Evolutionary conservation across 2,797 vertebrate genomes (phyloP).

Genomic region (Ptychobarbus kaznakovi): DNA sequence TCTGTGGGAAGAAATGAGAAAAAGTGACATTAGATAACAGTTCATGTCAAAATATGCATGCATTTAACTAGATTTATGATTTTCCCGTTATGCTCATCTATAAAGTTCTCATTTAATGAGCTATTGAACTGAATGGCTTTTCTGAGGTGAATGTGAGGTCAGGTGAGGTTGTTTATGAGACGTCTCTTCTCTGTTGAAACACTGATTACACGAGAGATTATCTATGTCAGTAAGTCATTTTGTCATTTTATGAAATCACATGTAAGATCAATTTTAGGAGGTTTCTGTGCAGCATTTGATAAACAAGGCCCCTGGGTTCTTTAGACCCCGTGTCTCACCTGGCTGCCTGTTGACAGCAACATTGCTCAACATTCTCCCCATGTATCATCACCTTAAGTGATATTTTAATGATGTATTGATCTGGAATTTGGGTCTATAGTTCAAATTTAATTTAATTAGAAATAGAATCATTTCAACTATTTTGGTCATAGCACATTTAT

Average conservation of each 20-base stretch:
- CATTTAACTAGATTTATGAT: background rate
- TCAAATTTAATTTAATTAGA: background rate
- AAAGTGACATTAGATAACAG: background rate
- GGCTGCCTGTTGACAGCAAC: too few relatives aligned
- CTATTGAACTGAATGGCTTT: background rate
- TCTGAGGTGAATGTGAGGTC: background rate
- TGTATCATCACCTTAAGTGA: background rate
- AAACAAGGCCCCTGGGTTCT: too few relatives aligned
- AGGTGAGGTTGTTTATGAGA: background rate
- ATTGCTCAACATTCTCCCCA: too few relatives aligned
- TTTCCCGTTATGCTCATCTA: background rate
- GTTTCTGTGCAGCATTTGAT: too few relatives aligned
- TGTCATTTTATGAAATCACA: too few relatives aligned
- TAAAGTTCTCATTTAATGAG: background rate
- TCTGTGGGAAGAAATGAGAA: background rate
- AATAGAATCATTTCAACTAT: background rate
- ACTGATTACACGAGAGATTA: background rate
- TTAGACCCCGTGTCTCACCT: too few relatives aligned
- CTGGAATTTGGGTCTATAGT: background rate
- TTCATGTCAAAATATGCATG: background rate
- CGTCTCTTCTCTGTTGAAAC: too few relatives aligned
- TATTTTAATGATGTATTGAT: background rate
- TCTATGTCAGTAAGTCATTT: background rate
- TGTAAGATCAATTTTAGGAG: too few relatives aligned
- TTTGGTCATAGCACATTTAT: background rate